Percentiles rank a stretch among this genome's conserved stretches.
These are phyloP conservation scores for Brachycybe producta DNA, from an alignment of 2,888 invertebrate species.

Conservation along the genomic window DNA sequence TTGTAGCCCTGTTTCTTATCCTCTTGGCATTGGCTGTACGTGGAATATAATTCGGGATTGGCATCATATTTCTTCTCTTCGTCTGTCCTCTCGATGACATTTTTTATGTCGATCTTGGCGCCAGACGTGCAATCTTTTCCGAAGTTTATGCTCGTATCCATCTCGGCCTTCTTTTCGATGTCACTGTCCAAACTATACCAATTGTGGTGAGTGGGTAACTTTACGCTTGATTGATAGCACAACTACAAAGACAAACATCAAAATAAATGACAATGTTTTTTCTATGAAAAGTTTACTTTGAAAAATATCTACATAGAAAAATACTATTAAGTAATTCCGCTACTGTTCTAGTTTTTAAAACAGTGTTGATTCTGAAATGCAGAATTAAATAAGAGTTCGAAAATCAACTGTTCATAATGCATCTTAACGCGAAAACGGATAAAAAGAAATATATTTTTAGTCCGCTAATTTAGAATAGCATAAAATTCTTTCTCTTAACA, in stretches of 20 bases:
- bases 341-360: too few species aligned
- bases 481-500: too few species aligned
- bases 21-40: slow-evolving; percentile 12
- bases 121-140: slow-evolving; percentile 15
- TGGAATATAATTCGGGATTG: background rate
- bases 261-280: background rate
- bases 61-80: slow-evolving; percentile 11
- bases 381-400: too few species aligned
- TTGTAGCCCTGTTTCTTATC: slow-evolving; percentile 11
- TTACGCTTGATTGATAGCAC: slow-evolving; percentile 8
- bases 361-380: too few species aligned
- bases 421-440: too few species aligned
- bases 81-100: slow-evolving; percentile 15
- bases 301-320: background rate
- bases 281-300: background rate
- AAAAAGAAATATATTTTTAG: too few species aligned
- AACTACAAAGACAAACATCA: slow-evolving; percentile 12
- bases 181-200: slow-evolving; percentile 6
- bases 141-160: slow-evolving; percentile 7
- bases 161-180: slow-evolving; percentile 10
- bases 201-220: background rate
- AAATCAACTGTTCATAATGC: too few species aligned
- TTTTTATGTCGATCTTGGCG: slow-evolving; percentile 8
- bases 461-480: too few species aligned
- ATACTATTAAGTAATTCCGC: too few species aligned